Evolutionary conservation across 2,888 invertebrate genomes (phyloP).

Genomic region (Parapristionchus giblindavisi): DNA sequence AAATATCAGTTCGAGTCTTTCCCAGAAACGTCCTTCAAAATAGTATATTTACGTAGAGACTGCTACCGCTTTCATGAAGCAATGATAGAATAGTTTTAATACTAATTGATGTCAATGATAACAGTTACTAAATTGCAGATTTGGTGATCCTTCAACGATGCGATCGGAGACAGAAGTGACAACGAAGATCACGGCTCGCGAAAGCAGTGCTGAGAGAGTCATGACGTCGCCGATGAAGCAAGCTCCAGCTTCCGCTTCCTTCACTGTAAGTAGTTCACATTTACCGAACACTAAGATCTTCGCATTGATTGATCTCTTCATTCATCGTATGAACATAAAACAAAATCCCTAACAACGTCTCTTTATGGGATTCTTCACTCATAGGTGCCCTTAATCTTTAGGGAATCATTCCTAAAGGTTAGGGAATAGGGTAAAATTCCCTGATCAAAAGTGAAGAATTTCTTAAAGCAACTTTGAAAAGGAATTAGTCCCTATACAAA

Average conservation of each 20-base stretch:
- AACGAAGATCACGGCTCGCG: slow-evolving; percentile 53
- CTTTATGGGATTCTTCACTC: no score
- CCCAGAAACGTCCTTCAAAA: slow-evolving; percentile 44
- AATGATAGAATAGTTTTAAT: neutral
- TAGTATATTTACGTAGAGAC: neutral
- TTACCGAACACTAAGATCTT: neutral
- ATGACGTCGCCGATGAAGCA: slow-evolving; percentile 36
- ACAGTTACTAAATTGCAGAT: slow-evolving; percentile 35
- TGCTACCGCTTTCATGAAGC: neutral
- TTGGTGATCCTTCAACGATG: slow-evolving; percentile 58
- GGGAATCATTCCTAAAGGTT: no score
- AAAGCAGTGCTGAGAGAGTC: slow-evolving; percentile 53
- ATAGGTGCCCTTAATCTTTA: no score
- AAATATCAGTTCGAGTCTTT: no score
- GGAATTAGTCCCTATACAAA: no score
- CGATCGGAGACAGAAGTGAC: slow-evolving; percentile 57
- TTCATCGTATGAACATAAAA: no score
- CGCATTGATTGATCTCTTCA: no score
- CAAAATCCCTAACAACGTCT: no score
- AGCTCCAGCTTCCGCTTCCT: slow-evolving; percentile 22
- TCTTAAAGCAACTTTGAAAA: no score
- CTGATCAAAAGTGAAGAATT: no score
- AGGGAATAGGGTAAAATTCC: no score
- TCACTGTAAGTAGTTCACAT: slow-evolving; percentile 19
- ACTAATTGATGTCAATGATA: neutral